phyloP scores from a whole-genome alignment of 2,888 invertebrate species.

The Drosophila mercatorum region DNA sequence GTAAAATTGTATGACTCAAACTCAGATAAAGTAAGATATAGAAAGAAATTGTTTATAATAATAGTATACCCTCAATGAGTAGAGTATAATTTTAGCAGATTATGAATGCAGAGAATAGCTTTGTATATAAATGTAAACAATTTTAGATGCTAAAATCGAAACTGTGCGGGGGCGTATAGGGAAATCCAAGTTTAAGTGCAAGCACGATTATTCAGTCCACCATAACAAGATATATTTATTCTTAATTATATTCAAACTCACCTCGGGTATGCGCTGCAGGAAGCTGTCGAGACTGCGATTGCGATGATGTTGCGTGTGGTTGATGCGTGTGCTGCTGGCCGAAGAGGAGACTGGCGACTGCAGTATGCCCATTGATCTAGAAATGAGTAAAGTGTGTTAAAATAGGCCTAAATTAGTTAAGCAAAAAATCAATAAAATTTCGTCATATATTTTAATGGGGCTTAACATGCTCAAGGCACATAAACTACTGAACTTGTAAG shows the following conservation, averaged over 20 bases:
- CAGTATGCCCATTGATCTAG: constrained; percentile 85
- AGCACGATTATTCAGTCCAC: too few relatives aligned
- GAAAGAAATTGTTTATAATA: neutral
- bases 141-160: neutral
- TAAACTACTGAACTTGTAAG: constrained; percentile 32
- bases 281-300: constrained; percentile 96
- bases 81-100: constrained; percentile 20
- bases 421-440: constrained; percentile 56
- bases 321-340: constrained; percentile 84
- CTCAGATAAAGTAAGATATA: neutral
- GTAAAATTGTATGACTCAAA: neutral
- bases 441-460: constrained; percentile 26
- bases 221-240: neutral
- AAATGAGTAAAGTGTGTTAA: constrained; percentile 35
- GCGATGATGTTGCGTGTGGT: constrained; percentile 90
- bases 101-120: constrained; percentile 17
- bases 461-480: constrained; percentile 1
- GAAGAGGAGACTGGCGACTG: constrained; percentile 84
- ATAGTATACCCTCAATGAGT: neutral
- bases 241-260: constrained; percentile 56
- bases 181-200: neutral
- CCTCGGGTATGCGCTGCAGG: constrained; percentile 94
- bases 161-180: neutral
- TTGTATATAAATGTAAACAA: neutral
- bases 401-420: neutral